Percentiles rank a stretch among this genome's conserved stretches.
phyloP scores from a whole-genome alignment of 2,797 vertebrate species.

The Sebastes itinus region DNA sequence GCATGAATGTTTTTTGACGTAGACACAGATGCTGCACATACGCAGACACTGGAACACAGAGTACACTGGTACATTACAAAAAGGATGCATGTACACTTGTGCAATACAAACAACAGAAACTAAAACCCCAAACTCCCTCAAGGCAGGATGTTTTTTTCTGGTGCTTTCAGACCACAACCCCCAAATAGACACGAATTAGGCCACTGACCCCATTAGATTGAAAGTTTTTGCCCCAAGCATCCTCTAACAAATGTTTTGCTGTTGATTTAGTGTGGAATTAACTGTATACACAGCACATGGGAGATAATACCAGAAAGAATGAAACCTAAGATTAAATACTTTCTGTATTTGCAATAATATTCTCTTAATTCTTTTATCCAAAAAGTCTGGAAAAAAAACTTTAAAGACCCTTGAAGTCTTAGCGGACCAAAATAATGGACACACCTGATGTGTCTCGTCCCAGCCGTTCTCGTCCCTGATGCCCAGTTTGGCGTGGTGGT shows the following conservation, averaged over 20 bases:
- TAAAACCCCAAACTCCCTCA: neutral
- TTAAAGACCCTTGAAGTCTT: neutral
- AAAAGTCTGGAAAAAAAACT: neutral
- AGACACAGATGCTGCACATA: slow-evolving; percentile 41
- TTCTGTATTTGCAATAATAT: neutral
- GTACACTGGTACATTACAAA: slow-evolving; percentile 25
- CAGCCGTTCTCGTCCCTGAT: slow-evolving; percentile 93
- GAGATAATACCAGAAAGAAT: neutral
- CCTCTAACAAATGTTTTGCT: neutral
- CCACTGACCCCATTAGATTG: slow-evolving; percentile 18
- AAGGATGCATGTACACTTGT: neutral
- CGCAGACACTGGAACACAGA: slow-evolving; percentile 58
- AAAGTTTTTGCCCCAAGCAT: neutral
- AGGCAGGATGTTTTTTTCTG: neutral
- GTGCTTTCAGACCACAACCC: neutral
- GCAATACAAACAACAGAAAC: slow-evolving; percentile 4
- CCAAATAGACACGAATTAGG: slow-evolving; percentile 31
- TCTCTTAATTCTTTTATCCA: neutral
- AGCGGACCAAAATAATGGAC: neutral
- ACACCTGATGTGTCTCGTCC: slow-evolving; percentile 95
- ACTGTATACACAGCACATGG: neutral
- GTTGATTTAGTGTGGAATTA: neutral
- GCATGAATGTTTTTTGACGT: slow-evolving; percentile 53
- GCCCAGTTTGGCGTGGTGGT: slow-evolving; percentile 88
- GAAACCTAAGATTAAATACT: neutral